Conservation (phyloP, 2,113 vertebrate species). For the Ariopsis seemanni region DNA sequence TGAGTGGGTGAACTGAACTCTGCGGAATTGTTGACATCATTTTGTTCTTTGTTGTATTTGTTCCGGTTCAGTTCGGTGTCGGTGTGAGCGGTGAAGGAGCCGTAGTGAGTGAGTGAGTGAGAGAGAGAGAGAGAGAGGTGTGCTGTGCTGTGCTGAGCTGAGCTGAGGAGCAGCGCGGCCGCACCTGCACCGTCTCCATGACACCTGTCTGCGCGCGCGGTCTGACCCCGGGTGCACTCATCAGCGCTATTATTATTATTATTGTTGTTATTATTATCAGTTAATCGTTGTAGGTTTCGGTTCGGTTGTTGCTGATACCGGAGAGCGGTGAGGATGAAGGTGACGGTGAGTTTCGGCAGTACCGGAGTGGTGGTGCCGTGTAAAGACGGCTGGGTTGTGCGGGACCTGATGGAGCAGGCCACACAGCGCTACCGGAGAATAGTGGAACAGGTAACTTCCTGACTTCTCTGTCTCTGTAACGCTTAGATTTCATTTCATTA, state of each 20-base stretch:
- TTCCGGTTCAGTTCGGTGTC: no score
- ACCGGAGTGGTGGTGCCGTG: conserved; percentile 88
- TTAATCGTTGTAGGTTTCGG: no score
- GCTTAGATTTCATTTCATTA: no score
- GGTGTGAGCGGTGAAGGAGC: no score
- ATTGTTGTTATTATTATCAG: neutral
- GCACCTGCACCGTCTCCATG: conserved; percentile 55
- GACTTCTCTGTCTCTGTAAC: no score
- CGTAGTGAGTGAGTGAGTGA: no score
- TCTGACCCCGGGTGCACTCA: neutral
- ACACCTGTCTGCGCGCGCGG: conserved; percentile 67
- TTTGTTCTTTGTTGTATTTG: neutral
- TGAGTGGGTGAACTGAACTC: neutral
- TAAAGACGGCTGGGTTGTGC: conserved; percentile 80
- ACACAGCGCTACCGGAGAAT: conserved; percentile 82
- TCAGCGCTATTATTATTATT: no score
- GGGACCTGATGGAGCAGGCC: conserved; percentile 85
- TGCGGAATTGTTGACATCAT: no score
- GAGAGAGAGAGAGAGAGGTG: neutral
- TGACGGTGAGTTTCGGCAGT: conserved; percentile 85
- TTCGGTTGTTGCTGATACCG: neutral
- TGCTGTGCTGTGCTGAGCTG: no score
- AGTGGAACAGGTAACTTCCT: conserved; percentile 78
- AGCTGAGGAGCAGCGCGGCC: neutral
- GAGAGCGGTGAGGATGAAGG: conserved; percentile 77